These are phyloP conservation scores for Lagenorhynchus albirostris DNA, from an alignment of 2,113 vertebrate species.

Conservation along the genomic window DNA sequence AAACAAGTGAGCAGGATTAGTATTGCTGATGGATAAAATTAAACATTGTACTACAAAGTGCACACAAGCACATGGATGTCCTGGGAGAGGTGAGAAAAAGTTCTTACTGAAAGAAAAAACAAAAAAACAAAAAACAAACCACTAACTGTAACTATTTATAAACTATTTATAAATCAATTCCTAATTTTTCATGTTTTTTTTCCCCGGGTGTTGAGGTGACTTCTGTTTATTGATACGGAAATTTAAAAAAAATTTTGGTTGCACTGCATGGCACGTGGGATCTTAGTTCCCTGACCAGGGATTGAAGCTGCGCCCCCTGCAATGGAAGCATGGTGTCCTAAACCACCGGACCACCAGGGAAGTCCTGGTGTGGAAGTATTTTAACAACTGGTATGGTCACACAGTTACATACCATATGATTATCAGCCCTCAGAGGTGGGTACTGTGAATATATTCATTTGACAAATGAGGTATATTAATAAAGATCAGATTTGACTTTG, in stretches of 20 bases:
- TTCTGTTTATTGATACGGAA: too few relatives aligned
- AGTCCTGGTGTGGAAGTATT: neutral
- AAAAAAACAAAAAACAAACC: neutral
- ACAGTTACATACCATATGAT: neutral
- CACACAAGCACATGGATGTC: fast-evolving
- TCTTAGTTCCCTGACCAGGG: too few relatives aligned
- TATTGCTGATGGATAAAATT: neutral
- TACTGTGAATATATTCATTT: neutral
- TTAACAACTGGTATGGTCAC: neutral
- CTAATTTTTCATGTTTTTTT: neutral
- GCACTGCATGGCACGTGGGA: too few relatives aligned
- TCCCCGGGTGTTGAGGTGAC: fast-evolving
- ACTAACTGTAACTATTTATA: neutral
- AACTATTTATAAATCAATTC: neutral
- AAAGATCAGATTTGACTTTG: neutral
- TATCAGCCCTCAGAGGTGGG: neutral
- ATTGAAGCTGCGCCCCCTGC: too few relatives aligned
- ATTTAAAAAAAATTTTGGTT: too few relatives aligned
- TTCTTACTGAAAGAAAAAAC: neutral
- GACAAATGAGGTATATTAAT: neutral
- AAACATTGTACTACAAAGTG: fast-evolving
- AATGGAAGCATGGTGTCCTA: too few relatives aligned
- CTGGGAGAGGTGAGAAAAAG: neutral
- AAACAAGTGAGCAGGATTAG: neutral
- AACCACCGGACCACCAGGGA: too few relatives aligned